Evolutionary conservation across 2,797 vertebrate genomes (phyloP), one percentile per base, ranked within the genome.

Genomic region (Peromyscus aztecus): DNA sequence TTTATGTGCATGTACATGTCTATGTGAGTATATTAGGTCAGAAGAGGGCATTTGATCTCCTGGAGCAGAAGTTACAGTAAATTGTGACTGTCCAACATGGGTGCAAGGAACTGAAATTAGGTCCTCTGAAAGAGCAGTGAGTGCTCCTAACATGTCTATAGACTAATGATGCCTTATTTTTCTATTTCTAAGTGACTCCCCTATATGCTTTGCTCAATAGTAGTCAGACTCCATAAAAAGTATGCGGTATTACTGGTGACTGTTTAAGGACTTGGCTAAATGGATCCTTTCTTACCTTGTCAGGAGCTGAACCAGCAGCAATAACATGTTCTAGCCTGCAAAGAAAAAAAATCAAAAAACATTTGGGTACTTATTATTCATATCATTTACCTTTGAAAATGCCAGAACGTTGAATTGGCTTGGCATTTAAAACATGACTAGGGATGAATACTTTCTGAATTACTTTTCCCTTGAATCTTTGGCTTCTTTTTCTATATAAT

Each of bases 321-420:
- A 89, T 87, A 95, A 88, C 46, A 59, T 94, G 83, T 65, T 96
- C 40, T 43, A 10, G 52, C 76, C 21, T 85, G 23, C 57, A 91
- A 93, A 85, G 52, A 69, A 84, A 91, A 82, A 86, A 43, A 92
- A 52, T 69, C 3, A 8, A 94, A 80, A 95, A 94, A 90, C n/a
- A 23, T n/a, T 90, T 67, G 11, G 65, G 59, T 71, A 59, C 91
- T 76, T 52, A 89, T 80, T 90, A 90, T 93, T 71, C 61, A 94
- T 94, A 94, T 31, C 8, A 97, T 83, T 88, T 90, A 52, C 63
- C 91, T 95, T 43, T 83, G 63, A 97, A 94, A 90, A 93, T 92
- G 85, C 67, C 81, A 46, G 31, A 83, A 89, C 21, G 75, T 75
- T 96, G 67, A 92, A 75, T 83, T 86, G 19, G 75, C 34, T 75